phyloP scores from a whole-genome alignment of 92 coral and sea anemone species.

The Epizoanthus ramosus region DNA sequence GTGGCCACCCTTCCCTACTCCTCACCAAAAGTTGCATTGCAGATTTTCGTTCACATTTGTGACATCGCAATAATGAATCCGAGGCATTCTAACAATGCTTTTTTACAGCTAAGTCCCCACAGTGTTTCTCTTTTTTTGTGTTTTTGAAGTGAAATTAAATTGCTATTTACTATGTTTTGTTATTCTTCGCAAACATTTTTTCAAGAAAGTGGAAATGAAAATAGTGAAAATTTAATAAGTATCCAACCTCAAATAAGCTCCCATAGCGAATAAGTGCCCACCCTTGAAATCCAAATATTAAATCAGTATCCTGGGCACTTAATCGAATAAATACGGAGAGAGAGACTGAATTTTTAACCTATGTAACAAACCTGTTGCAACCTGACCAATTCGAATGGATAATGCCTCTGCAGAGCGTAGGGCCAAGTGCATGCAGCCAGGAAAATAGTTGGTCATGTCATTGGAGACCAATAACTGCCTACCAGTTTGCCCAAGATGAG shows the following conservation, averaged over 20 bases:
- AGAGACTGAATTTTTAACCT: too few relatives aligned
- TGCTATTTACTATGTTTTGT: neutral
- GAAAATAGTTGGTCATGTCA: conserved; percentile 22
- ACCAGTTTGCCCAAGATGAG: conserved; percentile 24
- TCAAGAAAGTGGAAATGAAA: neutral
- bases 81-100: neutral
- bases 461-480: neutral
- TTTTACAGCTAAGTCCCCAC: neutral
- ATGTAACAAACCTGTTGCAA: conserved; percentile 39
- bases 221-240: neutral
- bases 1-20: neutral
- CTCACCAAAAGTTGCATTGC: neutral
- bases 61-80: neutral
- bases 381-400: conserved; percentile 37
- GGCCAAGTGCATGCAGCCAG: conserved; percentile 37
- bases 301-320: neutral
- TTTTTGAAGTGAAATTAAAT: neutral
- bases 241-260: neutral
- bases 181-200: neutral
- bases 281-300: neutral
- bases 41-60: neutral
- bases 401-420: conserved; percentile 29
- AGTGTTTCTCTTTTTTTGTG: neutral
- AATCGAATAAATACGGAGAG: neutral
- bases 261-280: neutral